Evolutionary conservation across 1,140 invertebrate genomes (phyloP), one percentile per base, ranked within the genome.

Genomic region (Pectinophora gossypiella): DNA sequence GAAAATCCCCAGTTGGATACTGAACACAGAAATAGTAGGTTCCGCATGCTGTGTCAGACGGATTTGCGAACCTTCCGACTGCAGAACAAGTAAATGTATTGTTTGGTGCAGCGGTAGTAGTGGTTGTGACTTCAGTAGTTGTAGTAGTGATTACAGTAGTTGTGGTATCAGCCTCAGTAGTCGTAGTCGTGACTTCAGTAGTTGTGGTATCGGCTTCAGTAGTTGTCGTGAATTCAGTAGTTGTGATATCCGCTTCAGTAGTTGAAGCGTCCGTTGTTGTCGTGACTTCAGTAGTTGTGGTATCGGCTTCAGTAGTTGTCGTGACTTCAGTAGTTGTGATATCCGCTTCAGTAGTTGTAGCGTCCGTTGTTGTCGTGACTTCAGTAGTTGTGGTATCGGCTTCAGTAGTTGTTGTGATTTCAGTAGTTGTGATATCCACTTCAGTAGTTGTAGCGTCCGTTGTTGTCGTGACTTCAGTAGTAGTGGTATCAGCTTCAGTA

Each of bases 21-120:
- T n/a, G 10, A 1, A 73, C 71, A 57, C 78, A 82, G 18, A 64
- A 60, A 45, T 59, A 72, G 49, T 80, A 82, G 0, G 53, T 68
- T 32, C 72, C 48, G 47, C 78, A 82, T 1, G 61, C 71, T 2
- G 52, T 51, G 32, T 76, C 73, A 4, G 56, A 20, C 0, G 61
- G 44, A 43, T 75, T 54, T 12, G 75, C 57, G 27, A 66, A 74
- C 35, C 75, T 64, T 12, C 76, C 76, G 3, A 56, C 61, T 6
- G 68, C 18, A 0, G 64, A 59, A 32, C 75, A 78, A 2, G 59
- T 9, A 53, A 19, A 74, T 36, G n/a, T 27, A 1, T 19, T 12
- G 3, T 18, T 45, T 2, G 43, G 20, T 22, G 20, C 21, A 21
- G 16, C 19, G 1, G 45, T 4, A n/a, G 13, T 19, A 2, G 16